Evolutionary conservation across 30 jellyfish, hydroid and myxozoan species (phyloP).

Genomic region (Chrysaora quinquecirrha): DNA sequence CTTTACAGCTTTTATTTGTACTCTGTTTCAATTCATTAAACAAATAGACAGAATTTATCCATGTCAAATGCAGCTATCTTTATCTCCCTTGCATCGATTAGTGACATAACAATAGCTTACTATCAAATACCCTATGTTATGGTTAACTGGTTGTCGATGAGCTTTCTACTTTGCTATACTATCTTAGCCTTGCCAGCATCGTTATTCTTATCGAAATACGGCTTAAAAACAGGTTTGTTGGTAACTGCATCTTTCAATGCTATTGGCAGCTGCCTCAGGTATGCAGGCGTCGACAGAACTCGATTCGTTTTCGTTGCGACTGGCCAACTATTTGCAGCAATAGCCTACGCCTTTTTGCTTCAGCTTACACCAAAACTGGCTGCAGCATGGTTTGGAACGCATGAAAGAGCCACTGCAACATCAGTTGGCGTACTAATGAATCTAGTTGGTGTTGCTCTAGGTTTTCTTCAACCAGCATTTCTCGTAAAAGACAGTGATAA

Average conservation of each 20-base stretch:
- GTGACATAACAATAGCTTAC: constrained; percentile 53
- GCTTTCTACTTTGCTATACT: constrained; percentile 67
- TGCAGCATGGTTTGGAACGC: constrained; percentile 88
- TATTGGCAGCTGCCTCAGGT: constrained; percentile 60
- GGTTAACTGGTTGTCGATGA: constrained; percentile 80
- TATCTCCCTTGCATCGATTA: constrained; percentile 75
- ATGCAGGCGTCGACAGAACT: constrained; percentile 66
- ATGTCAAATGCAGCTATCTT: constrained; percentile 77
- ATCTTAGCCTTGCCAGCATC: constrained; percentile 87
- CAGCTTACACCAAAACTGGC: constrained; percentile 86
- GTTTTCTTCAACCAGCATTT: constrained; percentile 80
- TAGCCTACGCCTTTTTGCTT: constrained; percentile 71
- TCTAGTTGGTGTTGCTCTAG: constrained; percentile 84
- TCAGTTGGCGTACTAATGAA: constrained; percentile 86
- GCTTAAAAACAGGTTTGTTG: constrained; percentile 58
- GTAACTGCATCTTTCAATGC: constrained; percentile 73
- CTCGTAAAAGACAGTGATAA: constrained; percentile 53
- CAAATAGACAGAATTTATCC: too few species aligned
- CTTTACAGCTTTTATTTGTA: constrained; percentile 52
- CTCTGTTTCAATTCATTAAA: constrained; percentile 58
- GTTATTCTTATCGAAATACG: constrained; percentile 54
- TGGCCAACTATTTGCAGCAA: constrained; percentile 85
- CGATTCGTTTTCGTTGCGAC: constrained; percentile 50
- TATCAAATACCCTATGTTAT: constrained; percentile 33
- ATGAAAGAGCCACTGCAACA: constrained; percentile 91